These are phyloP conservation scores for Pardalotus punctatus DNA, from an alignment of 2,113 vertebrate genomes.

Conservation along the genomic window DNA sequence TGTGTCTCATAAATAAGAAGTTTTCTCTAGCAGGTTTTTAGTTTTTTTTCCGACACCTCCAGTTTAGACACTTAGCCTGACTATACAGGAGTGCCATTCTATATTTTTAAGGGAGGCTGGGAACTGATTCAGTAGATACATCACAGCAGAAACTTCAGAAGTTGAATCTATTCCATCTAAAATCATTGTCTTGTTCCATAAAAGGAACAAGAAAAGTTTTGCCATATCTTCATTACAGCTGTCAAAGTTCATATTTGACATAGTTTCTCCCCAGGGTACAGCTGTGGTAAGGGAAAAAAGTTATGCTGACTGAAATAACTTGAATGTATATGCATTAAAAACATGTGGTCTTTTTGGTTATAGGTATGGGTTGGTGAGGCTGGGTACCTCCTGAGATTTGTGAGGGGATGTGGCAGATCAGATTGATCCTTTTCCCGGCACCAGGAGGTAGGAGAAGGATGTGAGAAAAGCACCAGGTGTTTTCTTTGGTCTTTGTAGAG, in stretches of 20 bases:
- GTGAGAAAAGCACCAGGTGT: background rate
- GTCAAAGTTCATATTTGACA: constrained; percentile 28
- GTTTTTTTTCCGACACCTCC: background rate
- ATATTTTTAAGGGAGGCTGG: background rate
- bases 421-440: background rate
- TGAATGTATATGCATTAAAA: constrained; percentile 17
- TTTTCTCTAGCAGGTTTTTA: background rate
- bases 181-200: background rate
- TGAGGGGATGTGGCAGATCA: background rate
- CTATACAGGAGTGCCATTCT: background rate
- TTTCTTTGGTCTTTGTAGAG: background rate
- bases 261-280: constrained; percentile 33
- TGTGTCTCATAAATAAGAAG: background rate
- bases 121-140: background rate
- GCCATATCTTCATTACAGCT: background rate
- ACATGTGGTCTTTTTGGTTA: background rate
- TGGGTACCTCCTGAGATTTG: background rate
- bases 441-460: background rate
- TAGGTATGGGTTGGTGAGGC: background rate
- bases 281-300: background rate
- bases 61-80: background rate
- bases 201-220: constrained; percentile 12
- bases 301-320: constrained; percentile 6
- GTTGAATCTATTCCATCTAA: background rate
- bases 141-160: background rate